Base-by-base conservation (phyloP, 2,888 invertebrate genomes). In the Blastobasis adustella region DNA sequence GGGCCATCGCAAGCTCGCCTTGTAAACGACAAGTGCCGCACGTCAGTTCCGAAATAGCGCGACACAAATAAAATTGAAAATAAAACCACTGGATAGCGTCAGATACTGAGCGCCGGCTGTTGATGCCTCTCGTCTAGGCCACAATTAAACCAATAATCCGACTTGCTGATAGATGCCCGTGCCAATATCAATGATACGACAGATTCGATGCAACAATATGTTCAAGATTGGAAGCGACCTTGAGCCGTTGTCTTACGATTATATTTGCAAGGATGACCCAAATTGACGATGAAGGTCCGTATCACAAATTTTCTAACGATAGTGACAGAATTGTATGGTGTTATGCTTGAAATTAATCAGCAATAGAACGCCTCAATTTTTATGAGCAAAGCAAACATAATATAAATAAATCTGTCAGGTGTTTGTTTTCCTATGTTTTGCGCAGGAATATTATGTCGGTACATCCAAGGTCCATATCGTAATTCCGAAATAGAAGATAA, bases 61-160 rank as follows among this genome's bases (percentile, higher is more conserved):
- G 86, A 86, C 88, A 85, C 82, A 85, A 87, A 88, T 88, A 87
- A 87, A 88, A 84, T 83, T 76, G 70, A 83, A 86, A 88, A 88
- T 86, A 87, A 87, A 86, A 82, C 82, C 69, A 78, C 75, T 79
- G 77, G 75, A 83, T 80, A 76, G 78, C 85, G 79, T 81, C 75
- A 82, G 82, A 84, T 82, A 81, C 82, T 76, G 71, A 59, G 71
- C 70, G 74, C 65, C 70, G 67, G 67, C 61, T 67, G 72, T 69
- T 67, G 67, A 63, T 67, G 71, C 5, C 8, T 50, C 66, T 62
- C 66, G 63, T 69, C 68, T 71, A 68, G 67, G 71, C 69, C 66
- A 72, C 67, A 71, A 75, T 76, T 75, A 75, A 75, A 76, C 66
- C 61, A 57, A 63, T 63, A 68, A 40, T 40, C 41, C 9, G 41